Percentiles rank a stretch among this genome's conserved stretches.
Conservation (phyloP, 2,888 invertebrate genomes). For the Troilus luridus region DNA sequence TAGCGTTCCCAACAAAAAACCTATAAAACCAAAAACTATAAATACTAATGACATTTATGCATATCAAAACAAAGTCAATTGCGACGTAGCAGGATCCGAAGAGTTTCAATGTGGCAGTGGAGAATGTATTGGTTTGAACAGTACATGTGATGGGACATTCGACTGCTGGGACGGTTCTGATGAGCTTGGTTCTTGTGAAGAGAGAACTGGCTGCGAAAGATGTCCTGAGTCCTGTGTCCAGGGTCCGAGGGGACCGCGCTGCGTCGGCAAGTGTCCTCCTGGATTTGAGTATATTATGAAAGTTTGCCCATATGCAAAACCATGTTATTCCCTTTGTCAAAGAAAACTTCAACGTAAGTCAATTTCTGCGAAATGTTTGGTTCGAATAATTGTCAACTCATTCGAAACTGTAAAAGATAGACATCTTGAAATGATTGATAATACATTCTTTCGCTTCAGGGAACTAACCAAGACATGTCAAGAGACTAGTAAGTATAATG, state of each 20-base stretch:
- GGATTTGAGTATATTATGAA: not conserved
- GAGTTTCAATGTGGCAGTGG: constrained; percentile 13
- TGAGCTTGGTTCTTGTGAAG: not conserved
- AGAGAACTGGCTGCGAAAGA: not conserved
- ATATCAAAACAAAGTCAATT: not conserved
- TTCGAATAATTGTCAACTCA: not conserved
- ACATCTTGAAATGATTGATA: not conserved
- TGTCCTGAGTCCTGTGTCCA: not conserved
- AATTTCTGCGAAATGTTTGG: not conserved
- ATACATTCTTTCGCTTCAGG: not conserved
- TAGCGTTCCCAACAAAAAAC: not conserved
- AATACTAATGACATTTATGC: not conserved
- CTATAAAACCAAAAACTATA: not conserved
- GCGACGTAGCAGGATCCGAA: not conserved
- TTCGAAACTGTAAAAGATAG: not conserved
- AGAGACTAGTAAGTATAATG: not conserved
- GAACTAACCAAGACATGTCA: not conserved
- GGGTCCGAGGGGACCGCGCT: not conserved
- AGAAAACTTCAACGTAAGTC: too few species aligned
- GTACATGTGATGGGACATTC: not conserved
- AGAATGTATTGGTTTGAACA: constrained; percentile 14
- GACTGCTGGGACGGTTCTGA: constrained; percentile 44
- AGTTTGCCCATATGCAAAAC: not conserved
- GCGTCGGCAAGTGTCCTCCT: not conserved
- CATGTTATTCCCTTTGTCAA: not conserved